A percentile compares a stretch with the other conserved stretches of the same genome.
These are phyloP conservation scores for Euglossa dilemma DNA, from an alignment of 1,140 invertebrate species.

Conservation along the genomic window DNA sequence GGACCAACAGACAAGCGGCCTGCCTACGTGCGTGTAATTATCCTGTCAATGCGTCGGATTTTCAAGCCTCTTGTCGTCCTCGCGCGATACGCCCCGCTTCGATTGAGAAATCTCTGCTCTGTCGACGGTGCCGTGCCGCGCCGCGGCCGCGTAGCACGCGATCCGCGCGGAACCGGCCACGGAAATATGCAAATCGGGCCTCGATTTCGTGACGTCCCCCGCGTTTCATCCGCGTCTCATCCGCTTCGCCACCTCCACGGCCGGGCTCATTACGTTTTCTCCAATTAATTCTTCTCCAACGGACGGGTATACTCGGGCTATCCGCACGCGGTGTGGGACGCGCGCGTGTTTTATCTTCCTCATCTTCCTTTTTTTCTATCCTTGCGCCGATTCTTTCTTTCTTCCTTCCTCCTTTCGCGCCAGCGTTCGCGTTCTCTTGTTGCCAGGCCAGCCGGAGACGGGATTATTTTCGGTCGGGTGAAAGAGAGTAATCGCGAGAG, in stretches of 20 bases:
- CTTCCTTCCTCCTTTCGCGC: background rate
- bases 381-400: too few relatives aligned
- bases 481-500: background rate
- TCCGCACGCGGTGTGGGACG: background rate
- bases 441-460: background rate
- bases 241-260: background rate
- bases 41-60: slow-evolving; percentile 67
- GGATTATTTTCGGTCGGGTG: background rate
- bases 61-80: slow-evolving; percentile 57
- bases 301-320: background rate
- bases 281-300: background rate
- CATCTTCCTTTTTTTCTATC: background rate
- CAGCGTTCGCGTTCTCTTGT: background rate
- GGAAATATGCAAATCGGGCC: slow-evolving; percentile 41
- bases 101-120: slow-evolving; percentile 64
- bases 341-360: background rate
- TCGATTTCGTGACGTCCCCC: slow-evolving; percentile 1
- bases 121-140: slow-evolving; percentile 25
- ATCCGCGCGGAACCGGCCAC: slow-evolving; percentile 15
- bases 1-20: slow-evolving; percentile 23
- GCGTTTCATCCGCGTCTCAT: background rate
- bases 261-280: slow-evolving; percentile 3
- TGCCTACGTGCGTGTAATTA: slow-evolving; percentile 65
- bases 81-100: slow-evolving; percentile 47
- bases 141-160: slow-evolving; percentile 32